Conservation (phyloP, 2,113 vertebrate genomes). For the Struthio camelus region DNA sequence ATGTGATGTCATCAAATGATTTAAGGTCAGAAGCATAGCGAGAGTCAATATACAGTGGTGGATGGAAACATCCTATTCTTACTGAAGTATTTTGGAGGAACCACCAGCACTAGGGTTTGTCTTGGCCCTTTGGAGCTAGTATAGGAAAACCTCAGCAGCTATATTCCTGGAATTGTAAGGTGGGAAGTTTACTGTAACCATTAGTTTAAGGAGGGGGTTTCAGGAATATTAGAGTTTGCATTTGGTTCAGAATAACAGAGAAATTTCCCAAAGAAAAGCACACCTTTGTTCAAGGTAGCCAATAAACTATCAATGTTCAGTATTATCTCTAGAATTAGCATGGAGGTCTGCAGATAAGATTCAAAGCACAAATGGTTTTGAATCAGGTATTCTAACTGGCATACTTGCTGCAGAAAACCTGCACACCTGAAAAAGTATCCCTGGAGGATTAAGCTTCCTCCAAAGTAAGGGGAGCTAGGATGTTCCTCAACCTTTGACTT, state of each 20-base stretch:
- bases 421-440: neutral
- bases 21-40: slow-evolving; percentile 64
- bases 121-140: slow-evolving; percentile 71
- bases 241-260: neutral
- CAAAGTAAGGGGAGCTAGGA: neutral
- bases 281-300: neutral
- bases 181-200: slow-evolving; percentile 66
- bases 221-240: neutral
- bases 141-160: slow-evolving; percentile 74
- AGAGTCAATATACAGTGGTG: slow-evolving; percentile 79
- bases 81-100: slow-evolving; percentile 58
- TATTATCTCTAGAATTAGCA: neutral
- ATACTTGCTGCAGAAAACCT: neutral
- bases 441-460: neutral
- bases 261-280: neutral
- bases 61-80: slow-evolving; percentile 82
- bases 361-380: neutral
- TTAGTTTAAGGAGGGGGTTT: slow-evolving; percentile 43
- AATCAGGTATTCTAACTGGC: neutral
- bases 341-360: neutral
- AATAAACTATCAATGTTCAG: rapidly evolving
- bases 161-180: slow-evolving; percentile 82
- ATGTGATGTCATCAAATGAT: slow-evolving; percentile 78
- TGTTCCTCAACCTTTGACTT: neutral
- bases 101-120: slow-evolving; percentile 60